Percentiles rank a stretch among this genome's conserved stretches.
Evolutionary conservation across 2,797 vertebrate species (phyloP).

Genomic region (Gila robusta): DNA sequence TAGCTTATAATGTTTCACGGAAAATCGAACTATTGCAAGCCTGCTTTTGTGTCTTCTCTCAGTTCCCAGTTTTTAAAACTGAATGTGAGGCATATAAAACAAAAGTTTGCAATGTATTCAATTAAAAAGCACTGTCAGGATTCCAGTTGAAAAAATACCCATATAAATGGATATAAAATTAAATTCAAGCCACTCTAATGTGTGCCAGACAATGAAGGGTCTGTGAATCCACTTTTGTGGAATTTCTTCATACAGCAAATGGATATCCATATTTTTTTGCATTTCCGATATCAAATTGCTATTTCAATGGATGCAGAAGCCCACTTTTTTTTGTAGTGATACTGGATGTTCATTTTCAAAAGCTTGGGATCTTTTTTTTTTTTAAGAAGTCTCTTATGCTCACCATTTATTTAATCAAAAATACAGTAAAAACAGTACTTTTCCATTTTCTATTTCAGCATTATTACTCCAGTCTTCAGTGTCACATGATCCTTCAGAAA

Average conservation of each 20-base stretch:
- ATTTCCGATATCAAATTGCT: slow-evolving; percentile 35
- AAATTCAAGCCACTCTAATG: slow-evolving; percentile 7
- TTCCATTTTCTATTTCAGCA: background rate
- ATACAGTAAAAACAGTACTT: background rate
- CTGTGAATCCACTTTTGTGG: slow-evolving; percentile 38
- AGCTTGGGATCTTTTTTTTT: background rate
- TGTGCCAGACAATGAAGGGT: slow-evolving; percentile 43
- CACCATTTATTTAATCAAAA: background rate
- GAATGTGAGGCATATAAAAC: slow-evolving; percentile 8
- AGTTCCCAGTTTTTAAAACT: background rate
- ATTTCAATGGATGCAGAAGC: slow-evolving; percentile 39
- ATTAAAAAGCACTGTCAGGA: background rate
- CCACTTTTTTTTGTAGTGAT: slow-evolving; percentile 24
- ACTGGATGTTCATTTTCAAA: background rate
- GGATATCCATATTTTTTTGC: slow-evolving; percentile 31
- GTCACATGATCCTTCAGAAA: background rate
- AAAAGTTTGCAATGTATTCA: slow-evolving; percentile 1
- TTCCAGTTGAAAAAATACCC: slow-evolving; percentile 1
- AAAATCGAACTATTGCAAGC: background rate
- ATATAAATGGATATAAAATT: slow-evolving; percentile 29
- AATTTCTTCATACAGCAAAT: slow-evolving; percentile 38
- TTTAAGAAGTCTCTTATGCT: background rate
- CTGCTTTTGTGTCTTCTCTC: slow-evolving; percentile 4
- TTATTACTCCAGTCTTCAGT: background rate
- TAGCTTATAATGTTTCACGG: slow-evolving; percentile 20